These are phyloP conservation scores for Hemibagrus wyckioides DNA, from an alignment of 2,113 vertebrate species.

Conservation along the genomic window DNA sequence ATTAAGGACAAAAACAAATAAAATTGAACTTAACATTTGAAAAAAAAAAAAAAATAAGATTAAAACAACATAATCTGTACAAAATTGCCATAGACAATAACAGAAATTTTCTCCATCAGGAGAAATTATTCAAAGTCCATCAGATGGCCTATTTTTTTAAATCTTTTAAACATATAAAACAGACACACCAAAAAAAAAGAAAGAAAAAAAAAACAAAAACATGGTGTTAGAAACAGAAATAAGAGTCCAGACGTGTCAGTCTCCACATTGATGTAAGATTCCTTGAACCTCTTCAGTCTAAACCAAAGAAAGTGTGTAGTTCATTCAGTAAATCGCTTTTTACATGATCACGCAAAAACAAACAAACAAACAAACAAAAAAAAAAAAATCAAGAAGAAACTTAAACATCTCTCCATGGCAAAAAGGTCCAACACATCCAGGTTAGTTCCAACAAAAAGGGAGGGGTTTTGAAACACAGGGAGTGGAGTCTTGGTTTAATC, in stretches of 20 bases:
- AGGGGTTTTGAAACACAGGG: slow-evolving; percentile 60
- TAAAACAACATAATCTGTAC: slow-evolving; percentile 82
- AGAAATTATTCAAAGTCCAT: slow-evolving; percentile 80
- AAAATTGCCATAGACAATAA: slow-evolving; percentile 91
- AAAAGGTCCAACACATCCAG: slow-evolving; percentile 65
- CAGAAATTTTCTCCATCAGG: slow-evolving; percentile 82
- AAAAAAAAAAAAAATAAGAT: slow-evolving; percentile 59
- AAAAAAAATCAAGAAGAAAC: slow-evolving; percentile 60
- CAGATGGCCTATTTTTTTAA: slow-evolving; percentile 67
- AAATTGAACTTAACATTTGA: slow-evolving; percentile 65
- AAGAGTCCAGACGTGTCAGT: slow-evolving; percentile 82
- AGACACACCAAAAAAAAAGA: slow-evolving; percentile 62
- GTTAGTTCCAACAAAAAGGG: slow-evolving; percentile 68
- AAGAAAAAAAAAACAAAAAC: slow-evolving; percentile 65
- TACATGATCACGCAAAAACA: slow-evolving; percentile 68
- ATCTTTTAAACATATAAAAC: slow-evolving; percentile 66
- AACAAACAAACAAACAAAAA: slow-evolving; percentile 51
- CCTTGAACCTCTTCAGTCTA: slow-evolving; percentile 59
- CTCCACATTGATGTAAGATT: slow-evolving; percentile 78
- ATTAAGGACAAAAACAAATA: slow-evolving; percentile 72
- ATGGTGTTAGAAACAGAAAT: slow-evolving; percentile 82
- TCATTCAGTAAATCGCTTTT: slow-evolving; percentile 67
- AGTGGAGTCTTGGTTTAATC: slow-evolving; percentile 63
- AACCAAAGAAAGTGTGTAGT: slow-evolving; percentile 72
- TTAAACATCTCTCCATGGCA: slow-evolving; percentile 62